Evolutionary conservation across 2,888 invertebrate species (phyloP), one percentile per base, ranked within the genome.

Genomic region (Watsonalla cultraria): DNA sequence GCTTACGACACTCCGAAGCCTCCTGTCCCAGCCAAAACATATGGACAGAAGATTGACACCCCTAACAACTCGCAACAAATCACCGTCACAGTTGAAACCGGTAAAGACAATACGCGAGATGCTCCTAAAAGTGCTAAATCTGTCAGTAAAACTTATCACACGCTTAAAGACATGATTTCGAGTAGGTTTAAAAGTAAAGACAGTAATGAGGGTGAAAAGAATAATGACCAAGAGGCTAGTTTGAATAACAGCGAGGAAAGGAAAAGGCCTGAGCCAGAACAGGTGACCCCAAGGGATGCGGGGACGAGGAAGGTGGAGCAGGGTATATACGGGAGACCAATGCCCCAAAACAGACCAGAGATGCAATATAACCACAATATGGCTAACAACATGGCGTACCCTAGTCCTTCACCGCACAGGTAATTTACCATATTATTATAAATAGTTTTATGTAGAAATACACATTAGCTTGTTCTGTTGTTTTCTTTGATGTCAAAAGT

Each of bases 121-220:
- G 88, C 92, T 0, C 91, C 88, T 0, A 92, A 92, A 77, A 91
- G 87, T 54, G 86, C 91, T 49, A 94, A 94, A 77, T 93, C 94
- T n/a, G 93, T 95, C 56, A 93, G 94, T 48, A 94, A 95, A 82
- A 96, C 96, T 0, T 96, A 96, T 74, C 94, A 96, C 77, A 95
- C 96, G 5, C 92, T 96, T 59, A 96, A 95, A 89, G 96, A 96
- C 71, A 95, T 96, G 92, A 95, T 96, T 74, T 95, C 95, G 24
- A 95, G 94, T 78, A 93, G 94, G 70, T 96, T 96, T 78, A 94
- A 94, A 69, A 93, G 91, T 66, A 93, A 92, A 75, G 91, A 91
- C 34, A 93, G 82, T 47, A 90, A 83, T 70, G 93, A 93, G 33
- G 91, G 87, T 54, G 93, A 92, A 34, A 91, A 86, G 56, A 79